Percentiles rank a stretch among this genome's conserved stretches.
These are phyloP conservation scores for Calyptomena viridis DNA, from an alignment of 2,113 vertebrate genomes.

Conservation along the genomic window DNA sequence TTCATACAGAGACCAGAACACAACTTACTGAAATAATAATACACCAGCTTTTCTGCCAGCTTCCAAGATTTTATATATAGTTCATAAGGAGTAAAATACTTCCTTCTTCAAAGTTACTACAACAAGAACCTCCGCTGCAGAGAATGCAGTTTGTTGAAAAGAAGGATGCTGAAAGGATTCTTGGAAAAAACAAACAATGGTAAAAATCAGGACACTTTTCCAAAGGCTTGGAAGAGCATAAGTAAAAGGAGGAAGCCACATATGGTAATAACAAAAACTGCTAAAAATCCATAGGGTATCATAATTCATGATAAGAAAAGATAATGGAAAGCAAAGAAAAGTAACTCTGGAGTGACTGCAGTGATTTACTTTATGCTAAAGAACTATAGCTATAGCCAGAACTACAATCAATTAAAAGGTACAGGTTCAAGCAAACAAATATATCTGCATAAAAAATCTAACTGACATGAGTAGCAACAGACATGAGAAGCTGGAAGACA, in stretches of 20 bases:
- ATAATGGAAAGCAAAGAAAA: not conserved
- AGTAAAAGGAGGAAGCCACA: not conserved
- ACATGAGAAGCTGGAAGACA: not conserved
- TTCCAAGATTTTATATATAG: not conserved
- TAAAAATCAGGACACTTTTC: not conserved
- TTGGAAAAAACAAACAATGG: not conserved
- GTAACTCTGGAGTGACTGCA: not conserved
- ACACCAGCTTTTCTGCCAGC: not conserved
- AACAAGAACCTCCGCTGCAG: not conserved
- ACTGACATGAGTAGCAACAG: not conserved
- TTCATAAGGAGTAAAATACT: not conserved
- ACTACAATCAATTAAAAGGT: not conserved
- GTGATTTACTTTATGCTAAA: not conserved
- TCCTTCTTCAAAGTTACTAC: not conserved
- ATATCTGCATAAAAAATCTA: not conserved
- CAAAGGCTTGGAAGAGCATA: not conserved
- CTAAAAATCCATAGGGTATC: not conserved
- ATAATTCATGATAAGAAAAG: not conserved
- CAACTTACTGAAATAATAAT: not conserved
- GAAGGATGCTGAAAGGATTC: not conserved
- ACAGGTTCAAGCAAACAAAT: not conserved
- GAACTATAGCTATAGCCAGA: not conserved
- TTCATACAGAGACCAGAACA: not conserved
- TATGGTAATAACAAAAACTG: not conserved
- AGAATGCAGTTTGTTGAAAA: not conserved